Conservation (phyloP, 2,888 invertebrate species). For the Leptopilina drosophilae region DNA sequence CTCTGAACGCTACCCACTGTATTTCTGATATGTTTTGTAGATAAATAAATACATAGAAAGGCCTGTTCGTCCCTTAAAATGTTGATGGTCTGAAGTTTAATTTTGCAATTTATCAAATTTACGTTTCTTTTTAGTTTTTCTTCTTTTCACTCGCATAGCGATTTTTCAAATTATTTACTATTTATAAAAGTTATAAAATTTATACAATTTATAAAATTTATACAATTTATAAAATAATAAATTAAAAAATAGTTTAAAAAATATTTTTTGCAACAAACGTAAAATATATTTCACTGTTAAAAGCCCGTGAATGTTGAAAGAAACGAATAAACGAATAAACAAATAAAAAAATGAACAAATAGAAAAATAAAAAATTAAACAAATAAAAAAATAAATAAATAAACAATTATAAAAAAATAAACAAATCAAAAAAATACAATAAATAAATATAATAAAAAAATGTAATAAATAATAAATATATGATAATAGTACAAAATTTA, state of each 20-base stretch:
- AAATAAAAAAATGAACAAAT: too few relatives aligned
- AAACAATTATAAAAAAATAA: too few relatives aligned
- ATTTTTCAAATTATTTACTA: not conserved
- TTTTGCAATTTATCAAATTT: not conserved
- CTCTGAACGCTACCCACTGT: slow-evolving; percentile 11
- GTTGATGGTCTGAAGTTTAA: slow-evolving; percentile 8
- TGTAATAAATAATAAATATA: too few relatives aligned
- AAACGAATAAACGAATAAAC: not conserved
- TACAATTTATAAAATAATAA: not conserved
- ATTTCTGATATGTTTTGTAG: slow-evolving; percentile 26
- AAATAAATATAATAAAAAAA: too few relatives aligned
- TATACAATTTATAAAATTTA: not conserved
- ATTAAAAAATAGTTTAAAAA: not conserved
- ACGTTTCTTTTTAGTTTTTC: not conserved
- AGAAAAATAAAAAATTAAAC: too few relatives aligned
- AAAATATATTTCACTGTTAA: too few relatives aligned
- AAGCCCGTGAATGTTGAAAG: not conserved
- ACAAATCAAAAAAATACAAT: too few relatives aligned
- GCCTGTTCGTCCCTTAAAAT: slow-evolving; percentile 36
- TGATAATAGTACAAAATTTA: too few relatives aligned
- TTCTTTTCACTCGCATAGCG: not conserved
- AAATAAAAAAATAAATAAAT: too few relatives aligned
- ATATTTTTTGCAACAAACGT: too few relatives aligned
- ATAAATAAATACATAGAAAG: not conserved
- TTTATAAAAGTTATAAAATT: not conserved